These are phyloP conservation scores for Prionace glauca DNA, from an alignment of 2,797 vertebrate genomes.

Conservation along the genomic window DNA sequence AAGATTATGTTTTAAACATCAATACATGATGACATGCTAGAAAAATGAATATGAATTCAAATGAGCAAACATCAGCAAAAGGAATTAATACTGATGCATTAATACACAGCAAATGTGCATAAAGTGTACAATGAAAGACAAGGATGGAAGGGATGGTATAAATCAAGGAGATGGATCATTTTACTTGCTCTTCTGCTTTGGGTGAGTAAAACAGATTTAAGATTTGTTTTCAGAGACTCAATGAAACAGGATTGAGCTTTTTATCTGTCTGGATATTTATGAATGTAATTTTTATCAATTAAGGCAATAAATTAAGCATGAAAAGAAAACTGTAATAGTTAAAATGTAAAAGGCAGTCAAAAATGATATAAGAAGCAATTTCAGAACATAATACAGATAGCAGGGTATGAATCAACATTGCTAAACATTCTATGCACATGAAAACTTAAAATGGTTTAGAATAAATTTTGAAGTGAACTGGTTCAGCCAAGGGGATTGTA, in stretches of 20 bases:
- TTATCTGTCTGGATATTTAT: conserved; percentile 10
- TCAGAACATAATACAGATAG: neutral
- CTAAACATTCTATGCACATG: neutral
- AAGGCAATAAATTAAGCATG: conserved; percentile 24
- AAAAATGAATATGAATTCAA: conserved; percentile 35
- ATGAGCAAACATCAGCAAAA: conserved; percentile 30
- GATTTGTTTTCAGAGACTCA: conserved; percentile 18
- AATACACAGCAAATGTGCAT: conserved; percentile 17
- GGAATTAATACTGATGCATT: conserved; percentile 9
- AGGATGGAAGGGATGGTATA: conserved; percentile 1
- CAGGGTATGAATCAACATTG: neutral
- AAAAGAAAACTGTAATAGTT: neutral
- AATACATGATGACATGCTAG: conserved; percentile 23
- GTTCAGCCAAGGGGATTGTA: neutral
- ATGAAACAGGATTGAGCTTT: conserved; percentile 4
- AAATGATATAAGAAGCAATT: neutral
- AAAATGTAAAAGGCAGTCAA: neutral
- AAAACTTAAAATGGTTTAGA: neutral
- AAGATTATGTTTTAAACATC: conserved; percentile 34
- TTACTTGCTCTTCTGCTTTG: neutral
- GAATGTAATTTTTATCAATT: conserved; percentile 22
- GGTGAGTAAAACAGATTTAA: conserved; percentile 23
- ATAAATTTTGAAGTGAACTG: neutral
- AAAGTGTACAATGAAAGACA: conserved; percentile 17
- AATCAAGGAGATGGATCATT: conserved; percentile 14